A percentile compares a stretch with the other conserved stretches of the same genome.
These are phyloP conservation scores for Diachrysia chrysitis DNA, from an alignment of 2,888 invertebrate species.

Conservation along the genomic window DNA sequence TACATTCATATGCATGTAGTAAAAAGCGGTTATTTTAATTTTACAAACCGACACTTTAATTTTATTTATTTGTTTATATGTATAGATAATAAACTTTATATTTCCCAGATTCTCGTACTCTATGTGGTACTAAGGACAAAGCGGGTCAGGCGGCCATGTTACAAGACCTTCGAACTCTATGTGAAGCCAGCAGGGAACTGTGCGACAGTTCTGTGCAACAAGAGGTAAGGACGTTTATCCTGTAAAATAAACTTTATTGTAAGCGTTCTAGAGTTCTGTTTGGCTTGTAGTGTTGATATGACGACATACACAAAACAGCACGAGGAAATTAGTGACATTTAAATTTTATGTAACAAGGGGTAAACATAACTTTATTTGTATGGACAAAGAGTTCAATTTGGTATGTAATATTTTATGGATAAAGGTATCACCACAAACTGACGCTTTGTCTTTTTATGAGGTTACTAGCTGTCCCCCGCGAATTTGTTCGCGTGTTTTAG, in stretches of 20 bases:
- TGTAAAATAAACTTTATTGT: background rate
- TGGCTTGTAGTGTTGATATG: background rate
- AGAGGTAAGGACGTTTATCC: slow-evolving; percentile 11
- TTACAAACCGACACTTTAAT: too few relatives aligned
- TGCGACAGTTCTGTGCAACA: slow-evolving; percentile 30
- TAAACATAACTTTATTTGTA: background rate
- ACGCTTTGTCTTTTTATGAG: too few relatives aligned
- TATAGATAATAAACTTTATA: too few relatives aligned
- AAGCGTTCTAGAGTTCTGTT: background rate
- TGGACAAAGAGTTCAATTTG: background rate
- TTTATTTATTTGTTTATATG: background rate
- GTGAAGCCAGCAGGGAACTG: slow-evolving; percentile 32
- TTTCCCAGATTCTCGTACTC: slow-evolving; percentile 27
- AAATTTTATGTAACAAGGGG: background rate
- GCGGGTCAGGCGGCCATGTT: slow-evolving; percentile 26
- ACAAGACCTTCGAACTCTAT: slow-evolving; percentile 36
- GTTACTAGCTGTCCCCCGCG: too few relatives aligned
- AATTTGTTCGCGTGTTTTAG: too few relatives aligned
- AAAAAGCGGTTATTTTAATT: too few relatives aligned
- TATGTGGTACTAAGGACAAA: slow-evolving; percentile 33
- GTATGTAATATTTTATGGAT: background rate
- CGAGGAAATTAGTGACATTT: background rate
- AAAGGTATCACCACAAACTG: background rate
- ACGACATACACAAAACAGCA: too few relatives aligned
- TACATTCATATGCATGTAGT: too few relatives aligned